A percentile compares a stretch with the other conserved stretches of the same genome.
Conservation (phyloP, 2,888 invertebrate genomes). For the Holacanthella duospinosa region DNA sequence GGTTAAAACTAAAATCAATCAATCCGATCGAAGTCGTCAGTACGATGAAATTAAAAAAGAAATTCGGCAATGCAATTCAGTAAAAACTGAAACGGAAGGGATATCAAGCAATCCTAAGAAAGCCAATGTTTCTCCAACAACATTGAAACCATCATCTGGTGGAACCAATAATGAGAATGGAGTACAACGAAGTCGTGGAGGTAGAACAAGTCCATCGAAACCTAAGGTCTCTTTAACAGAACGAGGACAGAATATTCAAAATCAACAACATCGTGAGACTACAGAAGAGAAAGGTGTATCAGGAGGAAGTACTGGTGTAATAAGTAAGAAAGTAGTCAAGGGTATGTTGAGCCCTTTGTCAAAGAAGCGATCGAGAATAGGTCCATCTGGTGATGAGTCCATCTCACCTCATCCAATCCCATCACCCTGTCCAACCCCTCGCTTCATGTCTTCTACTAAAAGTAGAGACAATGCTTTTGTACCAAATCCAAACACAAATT, state of each 20-base stretch:
- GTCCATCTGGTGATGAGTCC: background rate
- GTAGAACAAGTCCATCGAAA: background rate
- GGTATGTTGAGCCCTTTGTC: background rate
- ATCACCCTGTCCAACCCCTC: background rate
- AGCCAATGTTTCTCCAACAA: background rate
- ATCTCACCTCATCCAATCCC: background rate
- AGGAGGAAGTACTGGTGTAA: no score
- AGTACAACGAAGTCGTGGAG: background rate
- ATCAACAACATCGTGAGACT: background rate
- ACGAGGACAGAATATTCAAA: background rate
- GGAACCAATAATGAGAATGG: background rate
- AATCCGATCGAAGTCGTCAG: background rate
- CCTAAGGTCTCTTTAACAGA: background rate
- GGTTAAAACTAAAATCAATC: no score
- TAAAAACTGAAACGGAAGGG: background rate
- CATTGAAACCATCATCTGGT: background rate
- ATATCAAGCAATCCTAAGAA: no score
- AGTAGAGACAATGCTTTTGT: background rate
- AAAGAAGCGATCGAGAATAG: background rate
- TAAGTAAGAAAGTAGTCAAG: background rate
- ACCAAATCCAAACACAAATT: background rate
- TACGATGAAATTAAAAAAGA: background rate
- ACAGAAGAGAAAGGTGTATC: no score
- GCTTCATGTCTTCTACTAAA: constrained; percentile 9
- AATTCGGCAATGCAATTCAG: background rate